Evolutionary conservation across 2,797 vertebrate genomes (phyloP), one percentile per base, ranked within the genome.

Genomic region (Champsocephalus esox): DNA sequence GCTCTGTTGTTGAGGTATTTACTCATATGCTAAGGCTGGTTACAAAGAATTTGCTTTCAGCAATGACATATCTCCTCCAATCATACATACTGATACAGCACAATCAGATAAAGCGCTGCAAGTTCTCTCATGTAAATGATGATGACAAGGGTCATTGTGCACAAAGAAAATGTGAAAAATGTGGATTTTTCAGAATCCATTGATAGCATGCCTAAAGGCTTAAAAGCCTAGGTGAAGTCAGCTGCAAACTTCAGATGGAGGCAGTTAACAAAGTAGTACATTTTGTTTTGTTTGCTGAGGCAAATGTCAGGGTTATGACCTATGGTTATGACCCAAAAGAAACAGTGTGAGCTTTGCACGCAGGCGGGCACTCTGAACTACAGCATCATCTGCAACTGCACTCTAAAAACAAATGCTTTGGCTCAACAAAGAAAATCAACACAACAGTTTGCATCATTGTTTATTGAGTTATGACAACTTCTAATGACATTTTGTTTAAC

Each of bases 71-170:
- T 59, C 57, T 59, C 67, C 3, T 9, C 56, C 66, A 81, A 71
- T 90, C 79, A 71, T 24, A 76, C 59, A 6, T 28, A 73, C 79
- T 59, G 70, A 86, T 84, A 71, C 60, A 61, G 44, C 21, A 5
- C 46, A 68, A 86, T 89, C 86, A 81, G 86, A 92, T 89, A 75
- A 89, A 90, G 75, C 12, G 21, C 43, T 1, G 2, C 90, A 86
- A 79, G 87, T 89, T 84, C 70, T 74, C 45, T 90, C 88, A 72
- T 72, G 92, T 75, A 71, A 66, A 84, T 78, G n/a, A 51, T 80
- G 48, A 55, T 67, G 74, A 60, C 51, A 76, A 17, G 66, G 77
- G 80, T 88, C 71, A 86, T 45, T 79, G 75, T 0, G 8, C 41
- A 52, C 12, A 14, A 19, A 81, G 55, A 51, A 71, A 63, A 78